Percentiles rank a stretch among this genome's conserved stretches.
Evolutionary conservation across 92 coral and sea anemone genomes (phyloP).

Genomic region (Zoanthus solanderi): DNA sequence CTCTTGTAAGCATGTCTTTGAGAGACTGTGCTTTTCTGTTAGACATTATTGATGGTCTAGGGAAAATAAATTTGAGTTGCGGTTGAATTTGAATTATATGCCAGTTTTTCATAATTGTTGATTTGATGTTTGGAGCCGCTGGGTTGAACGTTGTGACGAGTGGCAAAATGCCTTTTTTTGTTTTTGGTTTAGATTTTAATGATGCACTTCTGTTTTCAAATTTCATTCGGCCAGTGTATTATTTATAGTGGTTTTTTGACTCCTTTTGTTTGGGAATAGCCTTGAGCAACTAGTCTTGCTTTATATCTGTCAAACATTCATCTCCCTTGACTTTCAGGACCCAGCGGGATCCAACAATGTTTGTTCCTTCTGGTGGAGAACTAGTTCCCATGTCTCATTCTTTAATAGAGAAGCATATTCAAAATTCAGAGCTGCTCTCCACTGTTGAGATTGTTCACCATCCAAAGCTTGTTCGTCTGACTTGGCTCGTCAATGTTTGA

Average conservation of each 20-base stretch:
- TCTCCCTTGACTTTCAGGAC: slow-evolving; percentile 71
- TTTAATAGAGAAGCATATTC: slow-evolving; percentile 64
- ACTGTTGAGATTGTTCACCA: slow-evolving; percentile 62
- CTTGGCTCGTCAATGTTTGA: slow-evolving; percentile 74
- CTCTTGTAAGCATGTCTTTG: too few relatives aligned
- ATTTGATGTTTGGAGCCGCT: too few relatives aligned
- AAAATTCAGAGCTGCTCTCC: slow-evolving; percentile 66
- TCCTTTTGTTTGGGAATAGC: slow-evolving; percentile 76
- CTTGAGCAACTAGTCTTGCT: slow-evolving; percentile 20
- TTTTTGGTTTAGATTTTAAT: too few relatives aligned
- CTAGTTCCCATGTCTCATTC: slow-evolving; percentile 72
- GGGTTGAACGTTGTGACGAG: too few relatives aligned
- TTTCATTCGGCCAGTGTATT: too few relatives aligned
- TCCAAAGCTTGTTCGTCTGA: slow-evolving; percentile 71
- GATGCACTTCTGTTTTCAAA: too few relatives aligned
- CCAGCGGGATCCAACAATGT: slow-evolving; percentile 48
- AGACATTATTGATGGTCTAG: too few relatives aligned
- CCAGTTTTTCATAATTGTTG: too few relatives aligned
- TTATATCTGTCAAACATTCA: slow-evolving; percentile 64
- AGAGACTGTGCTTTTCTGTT: too few relatives aligned
- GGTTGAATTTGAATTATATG: too few relatives aligned
- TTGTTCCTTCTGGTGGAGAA: slow-evolving; percentile 62
- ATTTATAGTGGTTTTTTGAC: slow-evolving; percentile 43
- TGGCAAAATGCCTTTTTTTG: too few relatives aligned
- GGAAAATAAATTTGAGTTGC: too few relatives aligned